Evolutionary conservation across 1,140 invertebrate genomes (phyloP), one percentile per base, ranked within the genome.

Genomic region (Aphidius ervi): DNA sequence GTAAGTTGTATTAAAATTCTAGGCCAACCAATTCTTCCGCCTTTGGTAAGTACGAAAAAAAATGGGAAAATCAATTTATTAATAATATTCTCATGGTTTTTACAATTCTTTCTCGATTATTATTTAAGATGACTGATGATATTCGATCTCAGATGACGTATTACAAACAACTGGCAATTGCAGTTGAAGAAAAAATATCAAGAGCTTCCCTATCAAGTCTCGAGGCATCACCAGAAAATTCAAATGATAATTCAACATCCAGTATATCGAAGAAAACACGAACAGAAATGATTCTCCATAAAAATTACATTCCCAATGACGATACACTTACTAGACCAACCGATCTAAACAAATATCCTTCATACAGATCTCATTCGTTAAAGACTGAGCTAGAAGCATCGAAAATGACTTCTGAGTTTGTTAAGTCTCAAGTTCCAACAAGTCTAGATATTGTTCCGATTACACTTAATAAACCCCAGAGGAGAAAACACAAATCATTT

Each of bases 131-230:
- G 69, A 85, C 83, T 8, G 79, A 83, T 65, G 79, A 83, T 70
- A 76, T 82, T 57, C 75, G 81, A 56, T 80, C 82, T 67, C 86
- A 88, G 72, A 86, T 87, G 82, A 77, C 80, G 58, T 83, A 83
- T 60, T 87, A 87, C 66, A 86, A 82, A 65, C 74, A 85, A 57
- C 67, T 86, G 46, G 86, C 87, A 8, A 67, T 85, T 64, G 80
- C 81, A 67, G 79, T 85, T 39, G 83, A 85, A 63, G 79, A 83
- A 66, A 74, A 78, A 58, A 60, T 81, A 39, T 57, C 54, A 39
- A 56, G 46, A 42, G 7, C 46, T 1, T 7, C 41, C n/a, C n/a
- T 52, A 16, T 9, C 23, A 5, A 48, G 40, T 8, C 23, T 31
- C 23, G n/a, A 49, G 10, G 40, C 7, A 16, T 39, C 46, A 6